Conservation (phyloP, 2,113 vertebrate species). For the Oxygymnocypris stewartii region DNA sequence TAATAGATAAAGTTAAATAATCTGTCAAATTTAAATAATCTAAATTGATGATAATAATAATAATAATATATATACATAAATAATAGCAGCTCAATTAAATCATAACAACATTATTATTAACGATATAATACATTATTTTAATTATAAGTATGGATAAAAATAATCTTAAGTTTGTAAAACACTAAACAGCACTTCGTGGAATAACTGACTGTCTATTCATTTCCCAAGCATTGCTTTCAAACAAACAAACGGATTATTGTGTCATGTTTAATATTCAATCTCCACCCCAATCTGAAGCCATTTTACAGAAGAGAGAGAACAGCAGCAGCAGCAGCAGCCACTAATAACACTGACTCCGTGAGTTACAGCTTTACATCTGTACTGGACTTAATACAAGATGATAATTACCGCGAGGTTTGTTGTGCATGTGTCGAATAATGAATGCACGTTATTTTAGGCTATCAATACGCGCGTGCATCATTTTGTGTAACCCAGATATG, state of each 20-base stretch:
- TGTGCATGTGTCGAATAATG: background rate
- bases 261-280: conserved; percentile 4
- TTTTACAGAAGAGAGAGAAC: background rate
- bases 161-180: background rate
- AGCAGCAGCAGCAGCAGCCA: background rate
- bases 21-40: no score
- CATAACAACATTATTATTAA: no score
- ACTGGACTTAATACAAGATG: no score
- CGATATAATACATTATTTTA: no score
- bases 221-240: background rate
- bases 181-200: background rate
- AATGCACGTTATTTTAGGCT: background rate
- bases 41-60: no score
- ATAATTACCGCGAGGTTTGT: background rate
- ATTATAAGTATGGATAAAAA: no score
- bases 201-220: background rate
- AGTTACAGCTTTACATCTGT: background rate
- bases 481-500: background rate
- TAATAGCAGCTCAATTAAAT: no score
- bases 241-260: background rate
- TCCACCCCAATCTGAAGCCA: conserved; percentile 32
- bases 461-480: background rate
- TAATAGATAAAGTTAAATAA: no score
- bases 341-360: background rate
- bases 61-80: no score